Conservation (phyloP, 2,888 invertebrate species). For the Pseudanteris insignis region DNA sequence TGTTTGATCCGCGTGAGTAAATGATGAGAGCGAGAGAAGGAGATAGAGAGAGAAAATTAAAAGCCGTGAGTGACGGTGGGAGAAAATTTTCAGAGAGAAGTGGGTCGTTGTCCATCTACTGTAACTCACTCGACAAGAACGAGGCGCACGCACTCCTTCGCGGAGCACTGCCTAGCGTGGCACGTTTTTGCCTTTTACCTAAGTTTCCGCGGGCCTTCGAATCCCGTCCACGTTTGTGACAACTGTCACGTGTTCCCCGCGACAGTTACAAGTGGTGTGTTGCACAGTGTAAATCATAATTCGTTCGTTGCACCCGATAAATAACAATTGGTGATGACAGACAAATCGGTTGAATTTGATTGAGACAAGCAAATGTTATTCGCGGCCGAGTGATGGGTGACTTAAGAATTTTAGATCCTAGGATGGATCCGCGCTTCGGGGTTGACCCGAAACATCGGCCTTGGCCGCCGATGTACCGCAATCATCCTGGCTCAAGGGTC, state of each 20-base stretch:
- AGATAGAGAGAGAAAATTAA: too few species aligned
- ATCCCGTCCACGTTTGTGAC: not conserved
- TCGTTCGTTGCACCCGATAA: slow-evolving; percentile 1
- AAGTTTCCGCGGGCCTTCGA: slow-evolving; percentile 11
- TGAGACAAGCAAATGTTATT: not conserved
- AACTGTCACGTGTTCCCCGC: slow-evolving; percentile 6
- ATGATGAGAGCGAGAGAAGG: slow-evolving; percentile 31
- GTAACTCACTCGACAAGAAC: slow-evolving; percentile 59
- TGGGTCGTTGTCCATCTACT: slow-evolving; percentile 64
- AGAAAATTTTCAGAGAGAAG: slow-evolving; percentile 58
- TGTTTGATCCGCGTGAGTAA: slow-evolving; percentile 3
- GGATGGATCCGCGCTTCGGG: slow-evolving; percentile 72
- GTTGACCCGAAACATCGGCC: slow-evolving; percentile 69
- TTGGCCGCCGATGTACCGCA: slow-evolving; percentile 74
- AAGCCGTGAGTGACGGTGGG: slow-evolving; percentile 48
- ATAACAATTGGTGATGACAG: too few species aligned
- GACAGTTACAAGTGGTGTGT: slow-evolving; percentile 7
- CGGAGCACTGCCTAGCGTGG: slow-evolving; percentile 55
- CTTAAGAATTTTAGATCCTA: slow-evolving; percentile 68
- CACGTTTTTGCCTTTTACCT: slow-evolving; percentile 26
- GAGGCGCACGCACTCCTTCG: slow-evolving; percentile 57
- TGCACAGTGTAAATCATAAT: slow-evolving; percentile 1
- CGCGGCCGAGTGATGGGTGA: slow-evolving; percentile 67
- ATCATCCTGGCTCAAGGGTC: slow-evolving; percentile 55
- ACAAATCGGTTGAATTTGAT: too few species aligned